Conservation (phyloP, 2,797 vertebrate genomes). For the Scolopax rusticola region DNA sequence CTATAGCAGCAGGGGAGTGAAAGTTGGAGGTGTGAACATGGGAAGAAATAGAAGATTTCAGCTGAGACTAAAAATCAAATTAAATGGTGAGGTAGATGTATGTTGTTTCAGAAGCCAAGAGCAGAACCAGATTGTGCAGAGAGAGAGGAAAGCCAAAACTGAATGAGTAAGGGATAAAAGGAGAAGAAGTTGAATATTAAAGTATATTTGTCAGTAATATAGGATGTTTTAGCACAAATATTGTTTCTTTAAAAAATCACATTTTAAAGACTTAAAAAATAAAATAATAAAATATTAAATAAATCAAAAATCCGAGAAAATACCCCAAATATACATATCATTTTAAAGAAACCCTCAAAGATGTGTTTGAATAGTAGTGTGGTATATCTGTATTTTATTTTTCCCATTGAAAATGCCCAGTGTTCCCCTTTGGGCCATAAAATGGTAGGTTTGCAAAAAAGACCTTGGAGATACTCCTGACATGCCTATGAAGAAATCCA, state of each 20-base stretch:
- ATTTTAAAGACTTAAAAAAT: neutral
- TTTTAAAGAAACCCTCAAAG: neutral
- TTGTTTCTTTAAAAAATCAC: neutral
- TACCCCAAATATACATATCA: neutral
- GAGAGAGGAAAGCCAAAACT: neutral
- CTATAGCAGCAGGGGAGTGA: neutral
- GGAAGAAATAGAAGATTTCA: neutral
- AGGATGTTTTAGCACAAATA: neutral
- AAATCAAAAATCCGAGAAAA: neutral
- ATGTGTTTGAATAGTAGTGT: neutral
- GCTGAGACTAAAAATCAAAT: neutral
- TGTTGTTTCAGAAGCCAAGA: constrained; percentile 2
- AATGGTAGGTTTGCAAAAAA: neutral
- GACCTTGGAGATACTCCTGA: neutral
- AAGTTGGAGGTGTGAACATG: neutral
- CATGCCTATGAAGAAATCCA: neutral
- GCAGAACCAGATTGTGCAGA: neutral
- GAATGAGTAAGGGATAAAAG: neutral
- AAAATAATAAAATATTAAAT: neutral
- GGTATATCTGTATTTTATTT: neutral
- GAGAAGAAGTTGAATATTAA: neutral
- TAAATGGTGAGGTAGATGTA: neutral
- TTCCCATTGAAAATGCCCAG: neutral
- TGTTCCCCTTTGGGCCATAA: neutral
- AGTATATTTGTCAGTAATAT: neutral